phyloP scores from a whole-genome alignment of 2,888 invertebrate species.

The Microctonus aethiopoides region DNA sequence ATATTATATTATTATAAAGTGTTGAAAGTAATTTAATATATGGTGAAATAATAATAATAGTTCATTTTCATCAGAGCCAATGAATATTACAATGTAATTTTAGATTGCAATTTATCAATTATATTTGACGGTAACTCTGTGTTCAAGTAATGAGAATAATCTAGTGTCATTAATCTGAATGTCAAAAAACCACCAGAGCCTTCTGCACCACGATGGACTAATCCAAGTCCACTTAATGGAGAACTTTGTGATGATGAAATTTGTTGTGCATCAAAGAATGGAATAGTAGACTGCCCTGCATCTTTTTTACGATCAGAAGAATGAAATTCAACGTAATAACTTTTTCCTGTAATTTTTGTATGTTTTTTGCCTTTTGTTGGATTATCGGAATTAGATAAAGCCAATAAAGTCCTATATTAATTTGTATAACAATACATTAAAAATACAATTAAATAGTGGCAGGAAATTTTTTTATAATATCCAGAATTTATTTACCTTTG shows the following conservation, averaged over 20 bases:
- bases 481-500: not conserved
- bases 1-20: too few relatives aligned
- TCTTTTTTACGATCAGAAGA: not conserved
- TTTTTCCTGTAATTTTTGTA: not conserved
- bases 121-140: too few relatives aligned
- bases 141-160: not conserved
- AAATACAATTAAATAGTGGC: not conserved
- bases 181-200: not conserved
- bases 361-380: not conserved
- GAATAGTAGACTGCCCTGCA: conserved; percentile 1
- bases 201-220: not conserved
- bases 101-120: too few relatives aligned
- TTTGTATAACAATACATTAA: not conserved
- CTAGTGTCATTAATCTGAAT: not conserved
- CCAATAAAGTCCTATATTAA: not conserved
- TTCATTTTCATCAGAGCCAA: too few relatives aligned
- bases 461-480: not conserved
- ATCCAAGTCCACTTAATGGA: not conserved
- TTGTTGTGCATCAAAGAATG: conserved; percentile 1
- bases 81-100: too few relatives aligned
- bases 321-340: not conserved
- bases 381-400: not conserved
- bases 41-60: too few relatives aligned
- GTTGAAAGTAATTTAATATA: too few relatives aligned
- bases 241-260: not conserved